Evolutionary conservation across 2,888 invertebrate species (phyloP).

Genomic region (Hyles lineata): DNA sequence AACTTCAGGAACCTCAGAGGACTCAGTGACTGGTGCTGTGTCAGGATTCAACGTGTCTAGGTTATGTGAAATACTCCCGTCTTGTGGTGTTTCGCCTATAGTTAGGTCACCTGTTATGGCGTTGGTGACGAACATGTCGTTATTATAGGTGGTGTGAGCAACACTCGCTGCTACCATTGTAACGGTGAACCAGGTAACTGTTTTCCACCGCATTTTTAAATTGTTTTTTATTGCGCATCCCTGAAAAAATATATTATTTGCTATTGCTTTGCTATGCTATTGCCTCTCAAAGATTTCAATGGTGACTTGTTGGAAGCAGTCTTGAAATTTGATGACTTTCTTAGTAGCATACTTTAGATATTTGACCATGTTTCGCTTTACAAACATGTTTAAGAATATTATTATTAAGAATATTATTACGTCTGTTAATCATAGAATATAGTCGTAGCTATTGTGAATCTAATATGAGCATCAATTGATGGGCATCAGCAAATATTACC

Average conservation of each 20-base stretch:
- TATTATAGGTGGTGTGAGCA: conserved; percentile 31
- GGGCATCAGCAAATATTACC: too few relatives aligned
- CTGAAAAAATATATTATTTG: conserved; percentile 37
- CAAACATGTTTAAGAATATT: too few relatives aligned
- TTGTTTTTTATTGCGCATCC: conserved; percentile 33
- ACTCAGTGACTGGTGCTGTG: not conserved
- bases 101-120: not conserved
- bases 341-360: too few relatives aligned
- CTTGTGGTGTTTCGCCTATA: not conserved
- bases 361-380: too few relatives aligned
- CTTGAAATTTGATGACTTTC: too few relatives aligned
- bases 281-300: too few relatives aligned
- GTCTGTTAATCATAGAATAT: too few relatives aligned
- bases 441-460: too few relatives aligned
- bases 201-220: conserved; percentile 51
- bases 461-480: too few relatives aligned
- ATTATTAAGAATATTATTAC: too few relatives aligned
- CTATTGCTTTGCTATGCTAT: too few relatives aligned
- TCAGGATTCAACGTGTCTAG: not conserved
- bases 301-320: too few relatives aligned
- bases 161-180: conserved; percentile 37
- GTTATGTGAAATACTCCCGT: not conserved
- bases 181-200: conserved; percentile 41
- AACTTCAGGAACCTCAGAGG: not conserved
- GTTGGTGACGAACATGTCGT: conserved; percentile 3